Conservation (phyloP, 1,140 invertebrate genomes). For the Drosophila jambulina region DNA sequence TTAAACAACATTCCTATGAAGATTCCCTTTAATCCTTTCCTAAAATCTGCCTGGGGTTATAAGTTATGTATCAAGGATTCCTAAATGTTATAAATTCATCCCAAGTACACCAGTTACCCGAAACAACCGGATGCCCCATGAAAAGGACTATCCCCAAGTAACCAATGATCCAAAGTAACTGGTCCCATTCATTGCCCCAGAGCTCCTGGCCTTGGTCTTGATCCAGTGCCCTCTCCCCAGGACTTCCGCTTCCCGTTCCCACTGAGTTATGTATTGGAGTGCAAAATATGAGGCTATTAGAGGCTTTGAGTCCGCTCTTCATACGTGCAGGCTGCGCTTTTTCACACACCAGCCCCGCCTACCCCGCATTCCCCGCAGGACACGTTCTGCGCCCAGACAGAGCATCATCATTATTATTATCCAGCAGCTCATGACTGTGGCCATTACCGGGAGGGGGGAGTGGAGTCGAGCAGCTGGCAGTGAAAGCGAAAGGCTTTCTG, state of each 20-base stretch:
- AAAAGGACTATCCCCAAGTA: neutral
- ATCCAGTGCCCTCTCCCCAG: neutral
- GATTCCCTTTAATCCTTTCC: neutral
- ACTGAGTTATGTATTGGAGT: slow-evolving; percentile 63
- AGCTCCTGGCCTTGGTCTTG: slow-evolving; percentile 54
- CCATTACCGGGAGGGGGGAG: slow-evolving; percentile 54
- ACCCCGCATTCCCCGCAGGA: neutral
- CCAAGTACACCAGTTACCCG: neutral
- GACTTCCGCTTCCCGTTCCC: slow-evolving; percentile 14
- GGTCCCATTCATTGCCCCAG: slow-evolving; percentile 30
- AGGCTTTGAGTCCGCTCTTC: slow-evolving; percentile 48
- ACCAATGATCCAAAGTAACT: slow-evolving; percentile 7
- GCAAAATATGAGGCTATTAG: slow-evolving; percentile 73
- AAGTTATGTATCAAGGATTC: neutral
- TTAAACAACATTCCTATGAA: neutral
- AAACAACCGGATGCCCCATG: neutral
- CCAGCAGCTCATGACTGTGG: slow-evolving; percentile 65
- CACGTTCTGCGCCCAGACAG: slow-evolving; percentile 20
- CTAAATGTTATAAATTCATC: neutral
- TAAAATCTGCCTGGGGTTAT: too few species aligned
- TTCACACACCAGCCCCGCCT: slow-evolving; percentile 42
- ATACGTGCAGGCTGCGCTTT: slow-evolving; percentile 78
- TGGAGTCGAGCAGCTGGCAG: slow-evolving; percentile 30
- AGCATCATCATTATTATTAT: slow-evolving; percentile 59
- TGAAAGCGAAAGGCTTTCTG: slow-evolving; percentile 74